Base-by-base conservation (phyloP, 37 sponge, comb jelly and placozoan species). In the Geodia barretti region DNA sequence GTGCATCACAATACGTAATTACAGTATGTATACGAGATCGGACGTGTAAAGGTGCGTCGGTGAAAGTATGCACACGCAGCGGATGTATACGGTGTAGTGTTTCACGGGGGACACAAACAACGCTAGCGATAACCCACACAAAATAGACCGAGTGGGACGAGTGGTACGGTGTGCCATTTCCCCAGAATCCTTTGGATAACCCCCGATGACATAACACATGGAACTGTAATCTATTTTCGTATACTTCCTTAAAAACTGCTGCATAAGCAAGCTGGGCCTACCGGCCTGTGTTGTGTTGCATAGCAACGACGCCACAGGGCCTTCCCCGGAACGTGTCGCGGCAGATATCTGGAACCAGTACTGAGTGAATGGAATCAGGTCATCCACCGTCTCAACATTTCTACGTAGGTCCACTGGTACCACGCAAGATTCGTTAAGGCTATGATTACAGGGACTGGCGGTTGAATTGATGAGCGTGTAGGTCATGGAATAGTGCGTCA, bases 281-380 rank as follows among this genome's bases (percentile, higher is more conserved):
- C 54, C 14, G 54, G 7, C 60, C 5, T 59, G 1, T 42, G 84
- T 83, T 11, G 60, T 32, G 29, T n/a, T 2, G 31, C 26, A 37
- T 11, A 67, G 3, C 0, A 19, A 5, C 14, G 29, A 68, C 1
- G 76, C 60, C 38, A 62, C 66, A 25, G 84, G 84, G 36, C 84
- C 84, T 54, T 23, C 4, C 40, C 84, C 84, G 35, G 26, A 60
- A 33, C 39, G 1, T 30, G 76, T 75, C 24, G n/a, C 70, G 26
- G 84, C 76, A 38, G 84, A 68, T 35, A 83, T 31, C 31, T 58
- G 31, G 39, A 83, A 47, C 23, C 58, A 41, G 69, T 68, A 83
- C 5, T 67, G 0, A 30, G 60, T 75, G 68, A 33, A 65, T 19
- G 84, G 84, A n/a, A 28, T 28, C 21, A 75, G 37, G 25, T 33